These are phyloP conservation scores for Melieria omissa DNA, from an alignment of 2,888 invertebrate genomes.

Conservation along the genomic window DNA sequence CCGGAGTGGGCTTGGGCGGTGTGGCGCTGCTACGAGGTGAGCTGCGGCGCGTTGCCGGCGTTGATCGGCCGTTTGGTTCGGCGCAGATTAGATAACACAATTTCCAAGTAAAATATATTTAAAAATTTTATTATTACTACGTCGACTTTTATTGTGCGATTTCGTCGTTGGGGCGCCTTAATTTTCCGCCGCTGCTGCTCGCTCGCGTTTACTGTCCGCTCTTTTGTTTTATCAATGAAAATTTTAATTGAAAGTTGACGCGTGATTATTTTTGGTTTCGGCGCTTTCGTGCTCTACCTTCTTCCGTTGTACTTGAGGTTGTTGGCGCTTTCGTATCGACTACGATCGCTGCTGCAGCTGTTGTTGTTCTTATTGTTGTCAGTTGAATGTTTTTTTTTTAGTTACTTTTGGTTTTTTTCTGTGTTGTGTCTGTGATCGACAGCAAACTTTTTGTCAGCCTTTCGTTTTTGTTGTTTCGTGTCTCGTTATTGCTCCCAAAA, in stretches of 20 bases:
- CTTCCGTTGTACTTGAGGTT: no score
- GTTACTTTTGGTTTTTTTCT: neutral
- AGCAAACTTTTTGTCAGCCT: no score
- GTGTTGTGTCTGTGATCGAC: no score
- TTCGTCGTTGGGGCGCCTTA: no score
- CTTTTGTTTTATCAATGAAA: neutral
- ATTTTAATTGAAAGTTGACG: neutral
- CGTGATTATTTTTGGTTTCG: no score
- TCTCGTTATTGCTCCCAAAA: no score
- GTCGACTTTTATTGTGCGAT: neutral
- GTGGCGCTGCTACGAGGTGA: slow-evolving; percentile 20
- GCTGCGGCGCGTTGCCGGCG: slow-evolving; percentile 28
- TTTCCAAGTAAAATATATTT: slow-evolving; percentile 8
- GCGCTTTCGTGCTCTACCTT: no score
- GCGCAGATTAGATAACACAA: slow-evolving; percentile 25
- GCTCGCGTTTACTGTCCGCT: neutral
- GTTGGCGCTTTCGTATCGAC: no score
- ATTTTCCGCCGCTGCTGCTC: neutral
- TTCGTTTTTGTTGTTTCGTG: no score
- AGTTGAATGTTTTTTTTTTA: slow-evolving; percentile 1
- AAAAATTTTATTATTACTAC: neutral
- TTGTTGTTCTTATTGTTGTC: neutral
- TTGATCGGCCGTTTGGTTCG: no score
- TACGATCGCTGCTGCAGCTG: no score
- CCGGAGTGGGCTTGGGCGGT: no score